Conservation (phyloP, 2,113 vertebrate genomes). For the Cyprinus carpio region DNA sequence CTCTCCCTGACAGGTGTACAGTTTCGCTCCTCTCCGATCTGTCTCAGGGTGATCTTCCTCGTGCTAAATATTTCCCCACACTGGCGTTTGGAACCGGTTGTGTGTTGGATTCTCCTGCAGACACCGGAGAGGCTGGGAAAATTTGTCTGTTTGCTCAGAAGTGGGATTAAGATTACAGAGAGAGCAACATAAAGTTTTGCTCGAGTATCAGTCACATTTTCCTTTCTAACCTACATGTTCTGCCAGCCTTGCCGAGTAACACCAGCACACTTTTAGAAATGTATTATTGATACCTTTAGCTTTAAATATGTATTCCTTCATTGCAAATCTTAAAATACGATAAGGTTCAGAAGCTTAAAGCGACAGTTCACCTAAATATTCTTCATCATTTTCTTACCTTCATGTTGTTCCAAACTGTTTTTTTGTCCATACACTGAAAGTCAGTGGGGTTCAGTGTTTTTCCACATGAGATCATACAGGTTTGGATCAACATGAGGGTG, state of each 20-base stretch:
- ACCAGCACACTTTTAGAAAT: not conserved
- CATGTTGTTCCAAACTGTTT: not conserved
- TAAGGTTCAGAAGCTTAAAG: not conserved
- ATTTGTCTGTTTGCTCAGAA: constrained; percentile 23
- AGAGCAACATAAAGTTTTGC: not conserved
- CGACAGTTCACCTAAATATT: not conserved
- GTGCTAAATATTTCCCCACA: constrained; percentile 35
- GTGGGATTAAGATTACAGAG: constrained; percentile 39
- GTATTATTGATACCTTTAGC: not conserved
- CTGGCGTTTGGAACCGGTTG: not conserved
- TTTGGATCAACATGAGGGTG: not conserved
- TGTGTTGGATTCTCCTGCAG: constrained; percentile 30
- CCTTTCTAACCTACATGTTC: constrained; percentile 1
- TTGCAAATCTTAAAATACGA: not conserved
- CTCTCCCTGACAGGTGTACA: constrained; percentile 22
- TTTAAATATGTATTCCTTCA: constrained; percentile 8
- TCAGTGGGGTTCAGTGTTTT: not conserved
- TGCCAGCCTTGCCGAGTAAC: not conserved
- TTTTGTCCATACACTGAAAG: not conserved
- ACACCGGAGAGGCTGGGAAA: constrained; percentile 37
- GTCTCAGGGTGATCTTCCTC: not conserved
- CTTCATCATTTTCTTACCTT: not conserved
- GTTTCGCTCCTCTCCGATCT: constrained; percentile 16
- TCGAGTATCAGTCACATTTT: constrained; percentile 31
- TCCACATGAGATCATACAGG: too few relatives aligned